A percentile compares a stretch with the other conserved stretches of the same genome.
phyloP scores from a whole-genome alignment of 2,113 vertebrate species.

The Pagrus major region DNA sequence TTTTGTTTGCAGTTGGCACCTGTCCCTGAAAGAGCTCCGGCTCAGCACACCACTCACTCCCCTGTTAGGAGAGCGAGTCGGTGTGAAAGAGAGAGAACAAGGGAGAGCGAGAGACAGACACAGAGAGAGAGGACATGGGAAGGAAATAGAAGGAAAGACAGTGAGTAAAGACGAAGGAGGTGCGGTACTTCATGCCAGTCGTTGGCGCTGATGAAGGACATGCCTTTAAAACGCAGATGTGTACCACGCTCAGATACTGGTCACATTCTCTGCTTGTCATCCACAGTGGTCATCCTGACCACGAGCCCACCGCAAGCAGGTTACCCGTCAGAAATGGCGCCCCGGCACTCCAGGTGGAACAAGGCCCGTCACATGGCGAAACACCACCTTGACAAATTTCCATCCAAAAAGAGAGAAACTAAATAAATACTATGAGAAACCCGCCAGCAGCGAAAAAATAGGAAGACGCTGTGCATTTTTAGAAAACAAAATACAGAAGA shows the following conservation, averaged over 20 bases:
- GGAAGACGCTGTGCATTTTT: not conserved
- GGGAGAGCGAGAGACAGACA: constrained; percentile 57
- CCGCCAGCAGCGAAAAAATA: constrained; percentile 22
- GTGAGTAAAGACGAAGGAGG: constrained; percentile 55
- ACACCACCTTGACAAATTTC: constrained; percentile 49
- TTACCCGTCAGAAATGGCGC: constrained; percentile 63
- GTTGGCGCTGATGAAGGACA: constrained; percentile 43
- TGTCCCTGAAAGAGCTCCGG: constrained; percentile 87
- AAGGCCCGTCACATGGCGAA: constrained; percentile 61
- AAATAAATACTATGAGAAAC: constrained; percentile 47
- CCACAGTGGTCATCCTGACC: constrained; percentile 58
- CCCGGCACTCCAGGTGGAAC: constrained; percentile 63
- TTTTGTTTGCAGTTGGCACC: constrained; percentile 90
- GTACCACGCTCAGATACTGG: constrained; percentile 38
- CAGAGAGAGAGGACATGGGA: constrained; percentile 60
- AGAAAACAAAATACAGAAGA: constrained; percentile 28
- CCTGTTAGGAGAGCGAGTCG: constrained; percentile 65
- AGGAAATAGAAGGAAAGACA: constrained; percentile 55
- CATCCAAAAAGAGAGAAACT: constrained; percentile 53
- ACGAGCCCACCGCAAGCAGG: constrained; percentile 47
- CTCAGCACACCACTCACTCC: constrained; percentile 81
- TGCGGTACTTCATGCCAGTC: constrained; percentile 56
- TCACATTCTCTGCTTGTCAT: constrained; percentile 56
- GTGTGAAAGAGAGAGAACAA: constrained; percentile 68
- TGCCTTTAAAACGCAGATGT: constrained; percentile 48